Percentiles rank a stretch among this genome's conserved stretches.
These are phyloP conservation scores for Nephrotoma flavescens DNA, from an alignment of 2,888 invertebrate species.

Conservation along the genomic window DNA sequence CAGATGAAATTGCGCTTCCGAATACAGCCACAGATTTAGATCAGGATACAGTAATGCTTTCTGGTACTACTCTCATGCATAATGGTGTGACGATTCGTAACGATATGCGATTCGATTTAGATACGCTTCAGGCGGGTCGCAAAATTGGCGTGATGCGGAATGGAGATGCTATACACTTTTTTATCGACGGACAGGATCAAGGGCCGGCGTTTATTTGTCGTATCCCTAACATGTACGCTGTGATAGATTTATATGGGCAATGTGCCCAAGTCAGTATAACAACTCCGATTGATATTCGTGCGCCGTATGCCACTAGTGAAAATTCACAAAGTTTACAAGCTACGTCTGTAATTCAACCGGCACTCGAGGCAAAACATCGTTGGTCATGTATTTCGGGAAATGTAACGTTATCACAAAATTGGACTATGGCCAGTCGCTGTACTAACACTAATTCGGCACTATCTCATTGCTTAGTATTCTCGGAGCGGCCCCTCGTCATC, in stretches of 20 bases:
- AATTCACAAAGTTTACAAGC: conserved; percentile 41
- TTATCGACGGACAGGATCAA: conserved; percentile 73
- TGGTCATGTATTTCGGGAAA: conserved; percentile 31
- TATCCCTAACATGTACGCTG: conserved; percentile 72
- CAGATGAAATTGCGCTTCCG: conserved; percentile 75
- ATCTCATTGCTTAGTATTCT: conserved; percentile 29
- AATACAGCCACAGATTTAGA: conserved; percentile 85
- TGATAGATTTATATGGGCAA: conserved; percentile 89
- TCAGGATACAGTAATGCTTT: conserved; percentile 84
- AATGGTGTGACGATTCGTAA: conserved; percentile 70
- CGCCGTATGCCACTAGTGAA: conserved; percentile 34
- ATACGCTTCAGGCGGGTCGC: conserved; percentile 61
- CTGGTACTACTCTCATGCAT: conserved; percentile 83
- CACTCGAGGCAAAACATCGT: conserved; percentile 31
- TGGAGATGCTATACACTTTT: conserved; percentile 73
- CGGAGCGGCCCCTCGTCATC: conserved; percentile 27
- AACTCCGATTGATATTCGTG: conserved; percentile 22
- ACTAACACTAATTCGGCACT: conserved; percentile 25
- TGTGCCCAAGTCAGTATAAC: conserved; percentile 70
- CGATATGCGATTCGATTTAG: conserved; percentile 75
- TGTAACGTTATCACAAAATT: conserved; percentile 28
- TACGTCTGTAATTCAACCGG: conserved; percentile 39
- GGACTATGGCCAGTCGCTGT: conserved; percentile 28
- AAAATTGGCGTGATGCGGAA: conserved; percentile 80
- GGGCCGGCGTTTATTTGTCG: conserved; percentile 70